phyloP scores from a whole-genome alignment of 2,888 invertebrate genomes.

The Linyphia triangularis region DNA sequence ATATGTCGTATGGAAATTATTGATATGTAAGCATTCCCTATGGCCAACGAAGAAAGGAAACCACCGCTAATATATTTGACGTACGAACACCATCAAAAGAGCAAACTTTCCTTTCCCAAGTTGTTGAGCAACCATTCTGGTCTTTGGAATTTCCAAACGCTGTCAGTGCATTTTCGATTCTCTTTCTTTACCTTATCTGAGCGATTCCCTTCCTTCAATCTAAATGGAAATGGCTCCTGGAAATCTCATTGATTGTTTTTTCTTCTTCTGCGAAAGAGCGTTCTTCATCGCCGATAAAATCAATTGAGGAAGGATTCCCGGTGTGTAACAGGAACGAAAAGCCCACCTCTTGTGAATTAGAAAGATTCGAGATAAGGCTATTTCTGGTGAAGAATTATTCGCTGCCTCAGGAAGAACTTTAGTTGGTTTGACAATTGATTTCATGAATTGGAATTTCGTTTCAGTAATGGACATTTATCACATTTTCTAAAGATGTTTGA shows the following conservation, averaged over 20 bases:
- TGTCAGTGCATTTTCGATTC: slow-evolving; percentile 18
- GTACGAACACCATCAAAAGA: not conserved
- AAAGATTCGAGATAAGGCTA: not conserved
- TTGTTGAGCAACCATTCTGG: not conserved
- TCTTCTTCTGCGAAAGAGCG: slow-evolving; percentile 31
- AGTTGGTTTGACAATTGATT: too few species aligned
- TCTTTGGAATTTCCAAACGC: not conserved
- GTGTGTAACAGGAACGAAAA: not conserved
- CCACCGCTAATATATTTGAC: too few species aligned
- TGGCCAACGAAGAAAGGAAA: too few species aligned
- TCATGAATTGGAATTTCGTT: too few species aligned
- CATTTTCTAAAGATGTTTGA: not conserved
- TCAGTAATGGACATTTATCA: too few species aligned
- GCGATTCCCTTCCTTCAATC: slow-evolving; percentile 57
- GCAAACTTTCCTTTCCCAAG: not conserved
- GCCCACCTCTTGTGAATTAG: not conserved
- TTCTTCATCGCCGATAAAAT: not conserved
- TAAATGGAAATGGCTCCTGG: slow-evolving; percentile 62
- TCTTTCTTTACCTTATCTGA: slow-evolving; percentile 19
- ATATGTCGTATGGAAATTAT: too few species aligned
- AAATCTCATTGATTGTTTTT: slow-evolving; percentile 66
- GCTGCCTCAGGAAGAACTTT: too few species aligned
- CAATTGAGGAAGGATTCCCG: slow-evolving; percentile 24
- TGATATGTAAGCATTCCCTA: too few species aligned
- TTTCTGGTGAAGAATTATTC: too few species aligned